Evolutionary conservation across 1,140 invertebrate genomes (phyloP).

Genomic region (Chymomyza costata): DNA sequence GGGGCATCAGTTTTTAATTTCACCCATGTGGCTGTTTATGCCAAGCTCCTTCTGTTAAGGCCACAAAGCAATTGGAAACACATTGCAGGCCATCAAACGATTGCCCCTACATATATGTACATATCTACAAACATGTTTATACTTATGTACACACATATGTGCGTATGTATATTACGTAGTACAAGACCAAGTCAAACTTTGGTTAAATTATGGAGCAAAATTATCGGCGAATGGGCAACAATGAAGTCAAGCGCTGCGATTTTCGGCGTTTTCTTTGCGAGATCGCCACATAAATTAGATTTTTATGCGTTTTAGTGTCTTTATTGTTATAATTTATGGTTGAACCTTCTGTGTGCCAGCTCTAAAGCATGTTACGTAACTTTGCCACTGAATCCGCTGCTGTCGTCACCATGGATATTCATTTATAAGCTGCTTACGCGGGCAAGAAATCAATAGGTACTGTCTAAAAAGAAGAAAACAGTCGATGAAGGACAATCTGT

Average conservation of each 20-base stretch:
- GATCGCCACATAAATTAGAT: slow-evolving; percentile 45
- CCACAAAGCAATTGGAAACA: slow-evolving; percentile 21
- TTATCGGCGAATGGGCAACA: slow-evolving; percentile 35
- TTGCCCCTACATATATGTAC: slow-evolving; percentile 2
- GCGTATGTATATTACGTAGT: slow-evolving; percentile 1
- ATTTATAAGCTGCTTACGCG: slow-evolving; percentile 16
- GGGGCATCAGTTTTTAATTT: slow-evolving; percentile 58
- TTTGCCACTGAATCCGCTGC: slow-evolving; percentile 31
- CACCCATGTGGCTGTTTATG: no score
- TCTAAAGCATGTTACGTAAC: slow-evolving; percentile 44
- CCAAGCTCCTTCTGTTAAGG: slow-evolving; percentile 1
- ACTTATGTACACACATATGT: no score
- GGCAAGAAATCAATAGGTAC: no score
- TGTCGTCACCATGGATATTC: slow-evolving; percentile 36
- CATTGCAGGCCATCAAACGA: slow-evolving; percentile 20
- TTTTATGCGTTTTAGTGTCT: slow-evolving; percentile 46
- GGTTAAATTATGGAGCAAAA: slow-evolving; percentile 54
- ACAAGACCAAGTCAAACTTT: no score
- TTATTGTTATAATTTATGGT: slow-evolving; percentile 66
- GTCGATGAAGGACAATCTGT: no score
- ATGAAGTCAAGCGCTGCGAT: slow-evolving; percentile 57
- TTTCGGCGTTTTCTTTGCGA: slow-evolving; percentile 18
- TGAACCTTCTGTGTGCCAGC: slow-evolving; percentile 30
- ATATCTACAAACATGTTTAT: neutral
- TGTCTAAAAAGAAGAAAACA: no score